A percentile compares a stretch with the other conserved stretches of the same genome.
Conservation (phyloP, 2,113 vertebrate genomes). For the Solea solea region DNA sequence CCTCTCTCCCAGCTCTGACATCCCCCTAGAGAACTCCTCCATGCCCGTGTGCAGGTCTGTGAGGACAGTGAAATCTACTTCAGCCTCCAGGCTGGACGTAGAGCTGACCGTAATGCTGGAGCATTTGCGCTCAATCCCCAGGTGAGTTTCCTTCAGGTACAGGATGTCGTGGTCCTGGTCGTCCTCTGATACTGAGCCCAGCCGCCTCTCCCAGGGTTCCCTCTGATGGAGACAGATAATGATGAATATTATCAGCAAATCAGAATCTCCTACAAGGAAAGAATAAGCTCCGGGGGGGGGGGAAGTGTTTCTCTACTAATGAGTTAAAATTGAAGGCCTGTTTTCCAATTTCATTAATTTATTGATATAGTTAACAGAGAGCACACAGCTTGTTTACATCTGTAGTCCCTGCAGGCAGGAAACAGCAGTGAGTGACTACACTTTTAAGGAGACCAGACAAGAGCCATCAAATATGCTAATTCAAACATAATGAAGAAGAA, state of each 20-base stretch:
- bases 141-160: constrained; percentile 94
- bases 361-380: too few relatives aligned
- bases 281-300: too few relatives aligned
- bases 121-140: constrained; percentile 96
- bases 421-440: too few relatives aligned
- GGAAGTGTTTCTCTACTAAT: not conserved
- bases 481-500: not conserved
- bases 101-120: constrained; percentile 98
- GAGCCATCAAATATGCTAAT: not conserved
- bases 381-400: too few relatives aligned
- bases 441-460: too few relatives aligned
- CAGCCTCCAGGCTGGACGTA: constrained; percentile 94
- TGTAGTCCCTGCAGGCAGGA: too few relatives aligned
- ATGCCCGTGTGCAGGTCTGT: constrained; percentile 94
- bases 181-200: constrained; percentile 87
- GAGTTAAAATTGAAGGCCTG: not conserved
- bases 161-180: constrained; percentile 91
- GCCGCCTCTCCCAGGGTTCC: constrained; percentile 82
- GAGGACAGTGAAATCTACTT: constrained; percentile 96
- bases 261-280: not conserved
- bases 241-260: not conserved
- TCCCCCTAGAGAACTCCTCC: constrained; percentile 95
- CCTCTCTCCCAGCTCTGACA: constrained; percentile 89
- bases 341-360: not conserved
- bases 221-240: constrained; percentile 60